phyloP scores from a whole-genome alignment of 64 coral and sea anemone genomes.

The Acropora tenuis region DNA sequence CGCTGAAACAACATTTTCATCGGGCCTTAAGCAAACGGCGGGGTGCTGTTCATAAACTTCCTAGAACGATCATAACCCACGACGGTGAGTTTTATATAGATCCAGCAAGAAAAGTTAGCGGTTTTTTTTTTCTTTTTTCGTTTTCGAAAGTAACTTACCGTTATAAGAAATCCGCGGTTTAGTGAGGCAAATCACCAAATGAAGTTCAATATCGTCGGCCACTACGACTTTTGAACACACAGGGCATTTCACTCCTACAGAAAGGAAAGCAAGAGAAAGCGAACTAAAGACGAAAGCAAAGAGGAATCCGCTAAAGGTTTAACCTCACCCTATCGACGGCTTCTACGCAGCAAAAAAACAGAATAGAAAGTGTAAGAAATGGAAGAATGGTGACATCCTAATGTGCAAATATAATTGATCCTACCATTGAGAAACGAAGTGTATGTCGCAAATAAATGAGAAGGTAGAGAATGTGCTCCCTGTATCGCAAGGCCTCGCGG shows the following conservation, averaged over 20 bases:
- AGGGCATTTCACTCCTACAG: slow-evolving; percentile 90
- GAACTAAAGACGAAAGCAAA: background rate
- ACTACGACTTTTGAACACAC: slow-evolving; percentile 96
- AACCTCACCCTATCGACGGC: background rate
- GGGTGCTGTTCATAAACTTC: background rate
- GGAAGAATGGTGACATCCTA: background rate
- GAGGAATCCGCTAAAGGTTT: background rate
- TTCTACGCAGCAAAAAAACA: background rate
- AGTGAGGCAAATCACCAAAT: slow-evolving; percentile 96
- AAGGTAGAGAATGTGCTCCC: slow-evolving; percentile 83
- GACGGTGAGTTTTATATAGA: background rate
- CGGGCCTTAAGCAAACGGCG: background rate
- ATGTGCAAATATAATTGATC: slow-evolving; percentile 13
- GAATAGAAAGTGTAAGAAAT: background rate
- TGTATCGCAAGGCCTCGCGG: slow-evolving; percentile 67
- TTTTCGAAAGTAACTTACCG: slow-evolving; percentile 55
- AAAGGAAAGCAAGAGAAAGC: slow-evolving; percentile 45
- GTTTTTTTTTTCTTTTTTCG: too few species aligned
- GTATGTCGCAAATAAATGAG: slow-evolving; percentile 79
- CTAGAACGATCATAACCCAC: background rate
- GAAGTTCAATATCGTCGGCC: slow-evolving; percentile 92
- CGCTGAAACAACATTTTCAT: background rate
- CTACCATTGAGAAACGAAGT: slow-evolving; percentile 87
- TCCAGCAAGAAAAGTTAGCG: too few species aligned
- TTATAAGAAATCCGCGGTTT: slow-evolving; percentile 97